Base-by-base conservation (phyloP, 2,888 invertebrate species). In the Lithophane semibrunnea region DNA sequence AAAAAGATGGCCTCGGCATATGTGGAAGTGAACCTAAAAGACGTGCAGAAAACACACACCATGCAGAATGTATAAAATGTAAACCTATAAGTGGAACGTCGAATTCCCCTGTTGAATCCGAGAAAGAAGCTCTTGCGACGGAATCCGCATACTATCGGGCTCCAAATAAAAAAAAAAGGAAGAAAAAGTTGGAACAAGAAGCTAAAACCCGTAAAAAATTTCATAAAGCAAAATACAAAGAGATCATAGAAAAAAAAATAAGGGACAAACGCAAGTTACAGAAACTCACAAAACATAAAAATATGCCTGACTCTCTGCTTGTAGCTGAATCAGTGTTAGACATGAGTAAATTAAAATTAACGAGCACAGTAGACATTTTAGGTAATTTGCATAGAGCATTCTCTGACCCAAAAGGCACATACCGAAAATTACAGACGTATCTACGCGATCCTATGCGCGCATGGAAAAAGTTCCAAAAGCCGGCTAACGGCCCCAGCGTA, bases 261-360 rank as follows among this genome's bases (percentile, higher is more conserved):
- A 69, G 68, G 21, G 80, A 88, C 16, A 83, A 66, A 67, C 44
- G 65, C 69, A 78, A 86, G 73, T 83, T 87, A 29, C 79, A 77
- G 58, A 85, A 81, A 75, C 75, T 87, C 5, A 73, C 80, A 52
- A 83, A 78, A 72, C 70, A 63, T 56, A 89, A 84, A 75, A 74
- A 86, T 13, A 69, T 84, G 7, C 61, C 80, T 76, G 90, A 90
- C 60, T 7, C 73, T 7, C 18, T 79, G 9, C 78, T 90, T 37
- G 65, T 86, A 3, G 80, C 88, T 12, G 91, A 92, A 76, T 89
- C 92, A 44, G 12, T 77, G 24, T 49, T 85, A 37, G 85, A 87
- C 66, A 73, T 85, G 9, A 67, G 79, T 74, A 82, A 87, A 74
- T 77, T 88, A 42, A 75, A 83, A 47, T 67, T 77, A 74, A 73